Conservation (phyloP, 2,888 invertebrate species). For the Pseudococcus jackbeardsleyi region DNA sequence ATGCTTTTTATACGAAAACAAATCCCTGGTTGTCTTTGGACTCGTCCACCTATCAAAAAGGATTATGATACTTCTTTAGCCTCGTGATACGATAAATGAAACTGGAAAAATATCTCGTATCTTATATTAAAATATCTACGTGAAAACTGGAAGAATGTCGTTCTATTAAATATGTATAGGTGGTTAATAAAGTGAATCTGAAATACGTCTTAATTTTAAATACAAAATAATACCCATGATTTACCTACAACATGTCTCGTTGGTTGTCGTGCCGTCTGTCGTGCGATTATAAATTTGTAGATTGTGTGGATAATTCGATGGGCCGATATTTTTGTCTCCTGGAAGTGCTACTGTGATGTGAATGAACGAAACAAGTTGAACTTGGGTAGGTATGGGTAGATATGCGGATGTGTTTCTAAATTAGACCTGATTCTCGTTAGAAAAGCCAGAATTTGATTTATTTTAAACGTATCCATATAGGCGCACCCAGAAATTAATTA, state of each 20-base stretch:
- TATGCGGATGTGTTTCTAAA: too few species aligned
- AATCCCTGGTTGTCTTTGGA: slow-evolving; percentile 26
- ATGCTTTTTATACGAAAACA: slow-evolving; percentile 11
- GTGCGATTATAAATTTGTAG: background rate
- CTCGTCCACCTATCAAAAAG: slow-evolving; percentile 55
- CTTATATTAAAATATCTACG: background rate
- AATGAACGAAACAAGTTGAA: too few species aligned
- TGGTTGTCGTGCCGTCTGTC: background rate
- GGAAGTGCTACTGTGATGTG: too few species aligned
- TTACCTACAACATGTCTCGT: background rate
- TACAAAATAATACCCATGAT: background rate
- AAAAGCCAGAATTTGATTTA: too few species aligned
- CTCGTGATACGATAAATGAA: slow-evolving; percentile 55
- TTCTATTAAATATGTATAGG: slow-evolving; percentile 40
- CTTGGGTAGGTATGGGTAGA: too few species aligned
- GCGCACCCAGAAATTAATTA: too few species aligned
- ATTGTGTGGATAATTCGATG: background rate
- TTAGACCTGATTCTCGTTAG: too few species aligned
- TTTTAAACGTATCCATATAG: too few species aligned
- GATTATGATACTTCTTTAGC: slow-evolving; percentile 59
- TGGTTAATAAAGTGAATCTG: slow-evolving; percentile 1
- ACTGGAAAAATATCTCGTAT: slow-evolving; percentile 18
- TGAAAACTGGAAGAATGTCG: slow-evolving; percentile 41
- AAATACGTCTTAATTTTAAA: slow-evolving; percentile 40
- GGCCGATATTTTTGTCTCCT: background rate